Conservation (phyloP, 1,140 invertebrate species). For the Apolygus lucorum region DNA sequence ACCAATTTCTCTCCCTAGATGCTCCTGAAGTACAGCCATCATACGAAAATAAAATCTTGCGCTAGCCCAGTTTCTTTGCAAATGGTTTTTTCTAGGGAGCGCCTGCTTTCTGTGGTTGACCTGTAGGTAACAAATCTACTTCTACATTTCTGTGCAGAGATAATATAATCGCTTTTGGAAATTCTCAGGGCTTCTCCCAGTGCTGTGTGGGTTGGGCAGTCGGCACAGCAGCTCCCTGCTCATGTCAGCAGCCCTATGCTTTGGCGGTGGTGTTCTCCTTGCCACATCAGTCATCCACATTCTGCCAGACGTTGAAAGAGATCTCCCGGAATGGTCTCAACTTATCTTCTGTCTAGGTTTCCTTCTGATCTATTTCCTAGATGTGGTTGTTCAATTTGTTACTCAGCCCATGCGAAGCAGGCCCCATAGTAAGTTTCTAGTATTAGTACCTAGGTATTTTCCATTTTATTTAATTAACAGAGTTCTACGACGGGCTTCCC, state of each 20-base stretch:
- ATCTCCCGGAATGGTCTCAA: slow-evolving; percentile 37
- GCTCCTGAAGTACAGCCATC: no score
- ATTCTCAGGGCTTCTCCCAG: slow-evolving; percentile 21
- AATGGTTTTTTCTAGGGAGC: no score
- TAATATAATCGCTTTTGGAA: no score
- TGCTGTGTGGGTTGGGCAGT: slow-evolving; percentile 19
- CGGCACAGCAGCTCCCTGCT: slow-evolving; percentile 14
- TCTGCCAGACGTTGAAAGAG: slow-evolving; percentile 59
- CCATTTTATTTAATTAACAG: no score
- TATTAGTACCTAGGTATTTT: no score
- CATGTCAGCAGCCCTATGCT: slow-evolving; percentile 52
- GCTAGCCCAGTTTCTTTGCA: no score
- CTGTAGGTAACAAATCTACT: no score
- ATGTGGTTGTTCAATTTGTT: slow-evolving; percentile 44
- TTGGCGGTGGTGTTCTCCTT: slow-evolving; percentile 84
- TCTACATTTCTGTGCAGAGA: no score
- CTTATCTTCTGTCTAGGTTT: slow-evolving; percentile 47
- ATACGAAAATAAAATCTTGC: no score
- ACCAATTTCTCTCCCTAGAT: no score
- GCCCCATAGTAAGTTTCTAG: not conserved
- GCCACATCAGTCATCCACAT: slow-evolving; percentile 84
- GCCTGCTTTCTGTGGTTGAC: no score
- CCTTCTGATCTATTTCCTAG: slow-evolving; percentile 48
- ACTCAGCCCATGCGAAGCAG: not conserved
- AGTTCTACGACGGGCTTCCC: no score